phyloP scores from a whole-genome alignment of 2,888 invertebrate genomes.

The Aricia artaxerxes region DNA sequence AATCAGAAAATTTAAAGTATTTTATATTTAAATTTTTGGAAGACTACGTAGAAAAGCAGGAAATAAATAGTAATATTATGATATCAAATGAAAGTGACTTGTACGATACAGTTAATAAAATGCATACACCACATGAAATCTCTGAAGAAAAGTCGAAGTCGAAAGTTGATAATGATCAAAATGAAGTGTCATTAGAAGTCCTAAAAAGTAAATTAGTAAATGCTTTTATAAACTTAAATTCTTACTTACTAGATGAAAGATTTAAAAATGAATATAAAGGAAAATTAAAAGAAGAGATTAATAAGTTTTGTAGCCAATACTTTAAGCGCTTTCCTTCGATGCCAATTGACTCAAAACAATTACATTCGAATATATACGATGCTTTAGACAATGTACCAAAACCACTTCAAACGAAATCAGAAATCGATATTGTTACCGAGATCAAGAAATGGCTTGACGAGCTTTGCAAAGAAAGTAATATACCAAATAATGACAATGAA shows the following conservation, averaged over 20 bases:
- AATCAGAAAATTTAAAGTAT: slow-evolving; percentile 42
- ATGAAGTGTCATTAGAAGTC: slow-evolving; percentile 48
- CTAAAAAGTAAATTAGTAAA: slow-evolving; percentile 58
- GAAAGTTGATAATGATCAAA: not conserved
- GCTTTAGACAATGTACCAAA: slow-evolving; percentile 18
- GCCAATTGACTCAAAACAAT: slow-evolving; percentile 44
- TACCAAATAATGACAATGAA: slow-evolving; percentile 1
- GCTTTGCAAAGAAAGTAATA: not conserved
- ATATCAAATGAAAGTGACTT: not conserved
- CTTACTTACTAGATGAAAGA: slow-evolving; percentile 45
- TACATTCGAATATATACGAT: slow-evolving; percentile 3
- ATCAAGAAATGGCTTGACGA: slow-evolving; percentile 4
- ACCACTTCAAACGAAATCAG: not conserved
- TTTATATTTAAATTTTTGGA: not conserved
- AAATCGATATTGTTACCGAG: not conserved
- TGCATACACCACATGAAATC: not conserved
- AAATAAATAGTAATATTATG: not conserved
- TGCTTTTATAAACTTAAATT: slow-evolving; percentile 58
- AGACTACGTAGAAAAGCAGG: not conserved
- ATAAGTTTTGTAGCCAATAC: slow-evolving; percentile 53
- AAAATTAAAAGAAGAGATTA: slow-evolving; percentile 52
- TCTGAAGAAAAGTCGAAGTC: not conserved
- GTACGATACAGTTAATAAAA: not conserved
- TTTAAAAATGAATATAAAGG: slow-evolving; percentile 48
- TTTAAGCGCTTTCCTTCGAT: slow-evolving; percentile 48